phyloP scores from a whole-genome alignment of 2,888 invertebrate genomes.

The Orchestes rusci region DNA sequence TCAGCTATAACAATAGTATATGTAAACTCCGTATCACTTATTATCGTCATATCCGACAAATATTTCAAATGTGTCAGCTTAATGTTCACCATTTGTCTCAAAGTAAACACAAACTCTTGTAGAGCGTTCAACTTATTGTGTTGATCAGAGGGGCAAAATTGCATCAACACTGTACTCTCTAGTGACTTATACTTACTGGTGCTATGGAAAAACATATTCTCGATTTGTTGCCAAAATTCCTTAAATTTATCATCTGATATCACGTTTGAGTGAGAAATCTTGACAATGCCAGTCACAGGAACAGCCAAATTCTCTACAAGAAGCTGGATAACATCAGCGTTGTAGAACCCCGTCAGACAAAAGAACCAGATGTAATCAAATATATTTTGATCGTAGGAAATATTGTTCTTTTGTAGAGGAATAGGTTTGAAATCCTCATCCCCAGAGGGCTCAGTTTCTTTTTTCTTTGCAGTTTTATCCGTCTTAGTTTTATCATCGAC shows the following conservation, averaged over 20 bases:
- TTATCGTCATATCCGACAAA: constrained; percentile 27
- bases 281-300: constrained; percentile 27
- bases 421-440: constrained; percentile 26
- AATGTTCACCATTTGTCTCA: constrained; percentile 29
- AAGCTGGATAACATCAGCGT: constrained; percentile 24
- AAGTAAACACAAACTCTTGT: constrained; percentile 26
- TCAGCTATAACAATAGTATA: constrained; percentile 20
- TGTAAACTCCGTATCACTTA: constrained; percentile 16
- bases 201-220: constrained; percentile 20
- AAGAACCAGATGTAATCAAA: constrained; percentile 31
- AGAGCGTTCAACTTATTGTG: constrained; percentile 16
- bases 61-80: constrained; percentile 33
- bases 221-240: constrained; percentile 23
- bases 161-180: constrained; percentile 31
- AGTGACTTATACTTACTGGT: constrained; percentile 17
- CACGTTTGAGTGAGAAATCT: constrained; percentile 10
- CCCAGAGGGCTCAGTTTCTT: constrained; percentile 5
- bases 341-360: constrained; percentile 30
- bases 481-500: constrained; percentile 6
- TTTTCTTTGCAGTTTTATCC: constrained; percentile 6
- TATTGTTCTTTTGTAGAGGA: constrained; percentile 25
- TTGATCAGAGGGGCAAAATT: constrained; percentile 16
- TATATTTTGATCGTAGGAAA: constrained; percentile 31
- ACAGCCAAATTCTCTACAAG: constrained; percentile 24
- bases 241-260: neutral